Evolutionary conservation across 2,113 vertebrate species (phyloP).

Genomic region (Phyllostomus hastatus): DNA sequence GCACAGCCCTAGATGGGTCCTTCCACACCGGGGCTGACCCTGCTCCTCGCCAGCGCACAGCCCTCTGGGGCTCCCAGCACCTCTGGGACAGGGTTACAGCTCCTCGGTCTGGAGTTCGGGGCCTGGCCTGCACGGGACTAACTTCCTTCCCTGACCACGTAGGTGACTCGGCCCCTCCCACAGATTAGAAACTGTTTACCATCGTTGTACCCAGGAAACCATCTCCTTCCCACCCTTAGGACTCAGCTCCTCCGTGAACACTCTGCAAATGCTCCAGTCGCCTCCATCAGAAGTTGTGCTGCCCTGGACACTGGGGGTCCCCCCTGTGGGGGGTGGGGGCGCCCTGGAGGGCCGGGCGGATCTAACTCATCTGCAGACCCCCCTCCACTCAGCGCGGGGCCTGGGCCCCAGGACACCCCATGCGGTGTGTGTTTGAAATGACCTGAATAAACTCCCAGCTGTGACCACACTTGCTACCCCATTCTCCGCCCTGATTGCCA

Average conservation of each 20-base stretch:
- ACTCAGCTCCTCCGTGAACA: not conserved
- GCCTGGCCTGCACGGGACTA: not conserved
- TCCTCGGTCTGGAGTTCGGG: not conserved
- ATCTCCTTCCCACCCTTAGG: not conserved
- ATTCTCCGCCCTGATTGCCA: not conserved
- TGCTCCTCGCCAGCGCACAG: not conserved
- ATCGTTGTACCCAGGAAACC: not conserved
- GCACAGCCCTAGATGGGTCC: not conserved
- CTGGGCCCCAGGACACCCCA: not conserved
- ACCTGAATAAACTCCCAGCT: not conserved
- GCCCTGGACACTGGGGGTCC: not conserved
- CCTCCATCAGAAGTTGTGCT: not conserved
- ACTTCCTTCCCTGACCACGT: not conserved
- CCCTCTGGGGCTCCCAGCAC: fast-evolving
- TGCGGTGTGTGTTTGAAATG: not conserved
- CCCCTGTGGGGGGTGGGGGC: no score
- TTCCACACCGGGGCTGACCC: not conserved
- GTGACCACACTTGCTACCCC: not conserved
- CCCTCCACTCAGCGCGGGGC: not conserved
- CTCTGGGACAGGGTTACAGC: not conserved
- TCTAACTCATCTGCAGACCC: not conserved
- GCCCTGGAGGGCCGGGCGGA: not conserved
- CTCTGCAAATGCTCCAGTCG: not conserved
- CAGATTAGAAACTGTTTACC: not conserved
- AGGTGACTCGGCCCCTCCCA: not conserved